phyloP scores from a whole-genome alignment of 2,888 invertebrate genomes.

The Acanthococcus lagerstroemiae region DNA sequence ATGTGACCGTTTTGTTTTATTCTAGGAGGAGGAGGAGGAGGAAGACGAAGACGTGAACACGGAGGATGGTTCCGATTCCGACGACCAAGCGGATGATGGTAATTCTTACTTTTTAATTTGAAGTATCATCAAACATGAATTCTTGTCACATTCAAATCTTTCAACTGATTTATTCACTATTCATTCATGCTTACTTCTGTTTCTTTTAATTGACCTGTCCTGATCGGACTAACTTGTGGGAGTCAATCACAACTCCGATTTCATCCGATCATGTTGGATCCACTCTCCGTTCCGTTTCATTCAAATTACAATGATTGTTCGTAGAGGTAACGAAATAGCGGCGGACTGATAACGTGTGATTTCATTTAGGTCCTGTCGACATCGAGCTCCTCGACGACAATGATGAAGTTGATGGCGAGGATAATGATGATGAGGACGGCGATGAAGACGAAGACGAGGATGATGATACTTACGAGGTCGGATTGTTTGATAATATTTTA shows the following conservation, averaged over 20 bases:
- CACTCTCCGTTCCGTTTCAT: too few species aligned
- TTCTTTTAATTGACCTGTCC: too few species aligned
- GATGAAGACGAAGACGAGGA: too few species aligned
- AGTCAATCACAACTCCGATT: too few species aligned
- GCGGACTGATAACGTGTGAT: too few species aligned
- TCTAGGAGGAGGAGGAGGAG: constrained; percentile 51
- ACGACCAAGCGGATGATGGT: constrained; percentile 44
- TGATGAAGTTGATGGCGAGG: constrained; percentile 33
- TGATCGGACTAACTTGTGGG: too few species aligned
- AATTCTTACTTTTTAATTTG: constrained; percentile 2
- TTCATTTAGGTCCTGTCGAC: not conserved
- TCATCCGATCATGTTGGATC: too few species aligned
- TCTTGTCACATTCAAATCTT: not conserved
- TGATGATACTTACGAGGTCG: constrained; percentile 37
- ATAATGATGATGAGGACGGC: constrained; percentile 36
- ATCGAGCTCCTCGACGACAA: constrained; percentile 33
- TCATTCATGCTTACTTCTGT: too few species aligned
- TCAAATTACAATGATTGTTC: too few species aligned
- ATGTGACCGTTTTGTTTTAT: constrained; percentile 38
- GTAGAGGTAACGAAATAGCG: too few species aligned
- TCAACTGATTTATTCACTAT: too few species aligned
- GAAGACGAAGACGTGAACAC: constrained; percentile 51
- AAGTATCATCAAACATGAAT: not conserved
- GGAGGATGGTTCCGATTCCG: constrained; percentile 46
- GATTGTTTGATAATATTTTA: constrained; percentile 34